phyloP scores from a whole-genome alignment of 2,113 vertebrate genomes.

The Panthera uncia region DNA sequence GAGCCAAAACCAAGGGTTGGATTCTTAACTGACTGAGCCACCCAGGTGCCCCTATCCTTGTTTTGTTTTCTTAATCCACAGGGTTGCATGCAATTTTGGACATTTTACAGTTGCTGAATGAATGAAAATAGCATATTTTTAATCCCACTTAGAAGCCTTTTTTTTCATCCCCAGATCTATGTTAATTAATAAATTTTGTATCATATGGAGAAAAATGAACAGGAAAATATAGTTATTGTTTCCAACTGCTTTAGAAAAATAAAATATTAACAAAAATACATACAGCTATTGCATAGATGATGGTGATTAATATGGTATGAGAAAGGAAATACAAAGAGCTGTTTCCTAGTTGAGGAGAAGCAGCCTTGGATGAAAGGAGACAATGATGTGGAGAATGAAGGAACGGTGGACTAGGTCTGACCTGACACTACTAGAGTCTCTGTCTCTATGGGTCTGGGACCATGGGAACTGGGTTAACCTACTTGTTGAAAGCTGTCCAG shows the following conservation, averaged over 20 bases:
- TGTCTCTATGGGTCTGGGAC: neutral
- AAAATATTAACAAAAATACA: neutral
- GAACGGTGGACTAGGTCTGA: neutral
- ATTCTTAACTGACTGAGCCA: too few species aligned
- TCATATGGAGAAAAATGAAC: neutral
- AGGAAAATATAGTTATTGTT: neutral
- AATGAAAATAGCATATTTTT: neutral
- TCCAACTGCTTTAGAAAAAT: neutral
- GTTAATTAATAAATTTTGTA: neutral
- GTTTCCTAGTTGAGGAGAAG: neutral
- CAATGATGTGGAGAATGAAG: neutral
- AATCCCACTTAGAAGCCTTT: neutral
- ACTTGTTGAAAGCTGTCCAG: neutral
- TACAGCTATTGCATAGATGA: neutral
- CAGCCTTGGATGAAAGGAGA: neutral
- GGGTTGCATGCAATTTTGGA: neutral
- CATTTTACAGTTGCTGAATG: neutral
- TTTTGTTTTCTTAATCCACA: neutral
- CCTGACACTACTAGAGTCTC: neutral
- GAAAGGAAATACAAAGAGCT: neutral
- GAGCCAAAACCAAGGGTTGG: too few species aligned
- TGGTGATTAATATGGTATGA: neutral
- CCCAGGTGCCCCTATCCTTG: neutral
- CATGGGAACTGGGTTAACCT: neutral
- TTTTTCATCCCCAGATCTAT: neutral